A percentile compares a stretch with the other conserved stretches of the same genome.
Conservation (phyloP, 2,113 vertebrate species). For the Meriones unguiculatus region DNA sequence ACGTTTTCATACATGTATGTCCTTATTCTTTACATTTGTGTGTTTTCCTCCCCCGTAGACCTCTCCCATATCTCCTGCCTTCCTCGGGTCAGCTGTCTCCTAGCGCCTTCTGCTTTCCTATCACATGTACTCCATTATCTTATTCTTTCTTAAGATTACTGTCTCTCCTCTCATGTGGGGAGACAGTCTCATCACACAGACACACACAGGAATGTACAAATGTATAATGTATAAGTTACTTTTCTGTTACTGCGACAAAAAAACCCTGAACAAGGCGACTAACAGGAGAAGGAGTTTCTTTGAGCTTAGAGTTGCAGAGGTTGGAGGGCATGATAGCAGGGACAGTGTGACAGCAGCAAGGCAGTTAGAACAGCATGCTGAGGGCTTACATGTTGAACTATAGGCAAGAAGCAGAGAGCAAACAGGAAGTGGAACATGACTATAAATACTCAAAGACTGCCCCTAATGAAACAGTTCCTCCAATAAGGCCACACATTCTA, state of each 20-base stretch:
- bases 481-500: background rate
- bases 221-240: background rate
- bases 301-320: background rate
- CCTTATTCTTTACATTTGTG: background rate
- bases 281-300: background rate
- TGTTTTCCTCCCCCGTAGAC: background rate
- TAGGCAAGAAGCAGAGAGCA: background rate
- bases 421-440: background rate
- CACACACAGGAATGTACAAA: background rate
- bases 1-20: background rate
- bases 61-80: background rate
- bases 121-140: background rate
- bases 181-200: background rate
- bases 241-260: background rate
- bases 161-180: background rate
- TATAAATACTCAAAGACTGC: background rate
- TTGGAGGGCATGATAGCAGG: no score
- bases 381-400: background rate
- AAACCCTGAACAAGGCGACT: background rate
- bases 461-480: background rate
- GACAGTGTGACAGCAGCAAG: background rate
- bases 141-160: background rate
- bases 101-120: background rate
- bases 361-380: fast-evolving
- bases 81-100: background rate